Evolutionary conservation across 2,888 invertebrate genomes (phyloP).

Genomic region (Cremastinae sp.): DNA sequence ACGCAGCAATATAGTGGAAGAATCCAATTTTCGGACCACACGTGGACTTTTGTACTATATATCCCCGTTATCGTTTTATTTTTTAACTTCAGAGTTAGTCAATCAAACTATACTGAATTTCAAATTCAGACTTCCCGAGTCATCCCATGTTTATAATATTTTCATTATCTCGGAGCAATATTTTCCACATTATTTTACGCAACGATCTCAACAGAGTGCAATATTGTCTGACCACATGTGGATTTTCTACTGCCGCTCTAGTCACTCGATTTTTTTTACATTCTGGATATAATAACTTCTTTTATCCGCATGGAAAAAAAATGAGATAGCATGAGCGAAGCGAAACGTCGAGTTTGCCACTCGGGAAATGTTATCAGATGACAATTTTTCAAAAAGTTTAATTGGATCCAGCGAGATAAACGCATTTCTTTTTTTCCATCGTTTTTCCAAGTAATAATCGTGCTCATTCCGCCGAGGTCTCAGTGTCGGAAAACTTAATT

Average conservation of each 20-base stretch:
- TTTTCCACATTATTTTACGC: too few relatives aligned
- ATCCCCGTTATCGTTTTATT: too few relatives aligned
- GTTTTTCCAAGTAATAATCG: constrained; percentile 5
- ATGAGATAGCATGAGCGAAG: constrained; percentile 11
- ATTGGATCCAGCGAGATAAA: constrained; percentile 53
- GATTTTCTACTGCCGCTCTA: too few relatives aligned
- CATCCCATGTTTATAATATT: too few relatives aligned
- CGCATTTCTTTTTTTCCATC: constrained; percentile 39
- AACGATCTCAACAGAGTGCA: too few relatives aligned
- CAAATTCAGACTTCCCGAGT: background rate
- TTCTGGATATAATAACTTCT: background rate
- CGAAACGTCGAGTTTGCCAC: constrained; percentile 17
- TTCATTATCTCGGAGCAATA: too few relatives aligned
- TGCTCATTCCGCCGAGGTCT: background rate
- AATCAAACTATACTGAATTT: background rate
- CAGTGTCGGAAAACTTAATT: constrained; percentile 52
- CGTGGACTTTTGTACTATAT: too few relatives aligned
- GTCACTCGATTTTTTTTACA: background rate
- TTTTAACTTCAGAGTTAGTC: too few relatives aligned
- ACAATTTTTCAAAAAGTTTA: constrained; percentile 62
- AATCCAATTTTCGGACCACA: too few relatives aligned
- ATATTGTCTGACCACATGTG: too few relatives aligned
- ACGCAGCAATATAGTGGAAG: too few relatives aligned
- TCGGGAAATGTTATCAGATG: constrained; percentile 48
- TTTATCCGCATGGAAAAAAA: constrained; percentile 2